These are phyloP conservation scores for Lasius platythorax DNA, from an alignment of 2,888 invertebrate genomes.

Conservation along the genomic window DNA sequence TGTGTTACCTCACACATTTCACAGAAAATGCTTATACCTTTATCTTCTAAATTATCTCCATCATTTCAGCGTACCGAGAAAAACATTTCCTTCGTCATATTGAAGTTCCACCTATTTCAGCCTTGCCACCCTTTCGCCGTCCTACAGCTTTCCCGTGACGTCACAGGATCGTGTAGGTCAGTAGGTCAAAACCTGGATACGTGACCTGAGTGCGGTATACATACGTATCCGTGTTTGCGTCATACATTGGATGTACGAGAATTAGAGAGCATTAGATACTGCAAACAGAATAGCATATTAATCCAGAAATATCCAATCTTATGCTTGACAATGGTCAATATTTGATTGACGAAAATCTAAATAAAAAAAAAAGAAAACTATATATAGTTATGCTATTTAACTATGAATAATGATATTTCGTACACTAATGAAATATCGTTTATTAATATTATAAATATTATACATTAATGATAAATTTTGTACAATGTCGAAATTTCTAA, in stretches of 20 bases:
- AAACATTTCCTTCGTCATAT: constrained; percentile 52
- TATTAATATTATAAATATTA: too few relatives aligned
- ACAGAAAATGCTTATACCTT: neutral
- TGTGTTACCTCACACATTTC: neutral
- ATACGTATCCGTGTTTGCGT: constrained; percentile 44
- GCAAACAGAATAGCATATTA: neutral
- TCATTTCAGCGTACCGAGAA: constrained; percentile 18
- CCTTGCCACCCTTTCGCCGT: constrained; percentile 58
- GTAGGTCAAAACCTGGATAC: constrained; percentile 83
- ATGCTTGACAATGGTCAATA: neutral
- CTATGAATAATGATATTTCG: too few relatives aligned
- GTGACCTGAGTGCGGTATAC: constrained; percentile 62
- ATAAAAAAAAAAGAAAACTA: neutral
- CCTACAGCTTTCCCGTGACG: constrained; percentile 78
- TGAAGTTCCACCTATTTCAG: constrained; percentile 49
- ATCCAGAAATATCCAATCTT: neutral
- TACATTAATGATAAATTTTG: neutral
- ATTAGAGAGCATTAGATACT: constrained; percentile 33
- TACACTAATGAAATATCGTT: neutral
- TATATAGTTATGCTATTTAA: neutral
- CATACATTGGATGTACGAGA: constrained; percentile 60
- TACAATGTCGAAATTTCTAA: neutral
- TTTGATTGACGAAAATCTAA: neutral
- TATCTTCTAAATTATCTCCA: constrained; percentile 12
- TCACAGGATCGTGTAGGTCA: constrained; percentile 82